A percentile compares a stretch with the other conserved stretches of the same genome.
These are phyloP conservation scores for Rostrhamus sociabilis DNA, from an alignment of 2,797 vertebrate genomes.

Conservation along the genomic window DNA sequence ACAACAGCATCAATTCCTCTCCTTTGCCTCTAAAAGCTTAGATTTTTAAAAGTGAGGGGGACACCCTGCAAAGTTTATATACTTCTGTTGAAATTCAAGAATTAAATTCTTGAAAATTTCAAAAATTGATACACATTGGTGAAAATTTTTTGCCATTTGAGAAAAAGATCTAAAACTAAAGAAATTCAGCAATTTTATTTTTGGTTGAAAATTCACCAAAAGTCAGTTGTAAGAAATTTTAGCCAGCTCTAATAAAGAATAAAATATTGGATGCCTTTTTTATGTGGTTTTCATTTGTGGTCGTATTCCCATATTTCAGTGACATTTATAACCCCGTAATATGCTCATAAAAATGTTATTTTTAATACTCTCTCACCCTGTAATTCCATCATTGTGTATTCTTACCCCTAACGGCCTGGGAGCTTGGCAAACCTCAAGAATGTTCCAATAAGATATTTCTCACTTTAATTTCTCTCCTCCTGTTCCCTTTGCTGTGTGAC, in stretches of 20 bases:
- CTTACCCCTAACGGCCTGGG: not conserved
- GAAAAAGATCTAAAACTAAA: not conserved
- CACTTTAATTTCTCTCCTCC: slow-evolving; percentile 41
- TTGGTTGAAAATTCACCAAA: not conserved
- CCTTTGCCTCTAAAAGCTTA: not conserved
- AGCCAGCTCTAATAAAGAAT: slow-evolving; percentile 30
- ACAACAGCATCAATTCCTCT: not conserved
- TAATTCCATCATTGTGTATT: not conserved
- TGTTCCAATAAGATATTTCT: not conserved
- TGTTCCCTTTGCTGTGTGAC: not conserved
- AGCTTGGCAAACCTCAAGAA: slow-evolving; percentile 13
- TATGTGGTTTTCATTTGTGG: slow-evolving; percentile 11
- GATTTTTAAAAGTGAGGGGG: not conserved
- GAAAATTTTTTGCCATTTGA: not conserved
- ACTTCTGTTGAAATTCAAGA: not conserved
- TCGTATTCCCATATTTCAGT: not conserved
- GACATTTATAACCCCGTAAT: slow-evolving; percentile 5
- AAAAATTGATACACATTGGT: not conserved
- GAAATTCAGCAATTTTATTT: not conserved
- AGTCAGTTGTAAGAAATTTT: not conserved
- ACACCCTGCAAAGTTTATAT: not conserved
- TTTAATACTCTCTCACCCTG: not conserved
- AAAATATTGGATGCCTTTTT: not conserved
- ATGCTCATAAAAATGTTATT: not conserved
- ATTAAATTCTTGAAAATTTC: not conserved